Conservation (phyloP, 1,140 invertebrate genomes). For the Copidosoma floridanum region DNA sequence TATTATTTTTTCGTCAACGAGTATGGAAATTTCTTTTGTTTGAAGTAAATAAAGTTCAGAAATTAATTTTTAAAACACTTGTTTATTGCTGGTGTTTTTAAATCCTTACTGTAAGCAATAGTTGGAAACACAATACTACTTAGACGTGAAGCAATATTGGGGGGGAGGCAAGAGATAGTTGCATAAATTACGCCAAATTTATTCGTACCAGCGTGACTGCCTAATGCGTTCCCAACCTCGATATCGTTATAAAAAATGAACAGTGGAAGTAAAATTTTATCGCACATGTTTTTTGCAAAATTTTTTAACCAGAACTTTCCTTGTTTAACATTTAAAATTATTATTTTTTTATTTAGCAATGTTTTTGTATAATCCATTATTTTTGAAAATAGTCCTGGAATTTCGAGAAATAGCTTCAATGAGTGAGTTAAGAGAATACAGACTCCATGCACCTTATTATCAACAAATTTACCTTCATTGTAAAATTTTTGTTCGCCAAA, state of each 20-base stretch:
- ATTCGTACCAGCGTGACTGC: not conserved
- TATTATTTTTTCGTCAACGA: not conserved
- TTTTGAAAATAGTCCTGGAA: not conserved
- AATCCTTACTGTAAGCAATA: not conserved
- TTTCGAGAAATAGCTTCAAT: not conserved
- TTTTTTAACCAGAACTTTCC: not conserved
- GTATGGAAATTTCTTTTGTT: not conserved
- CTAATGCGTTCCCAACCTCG: constrained; percentile 8
- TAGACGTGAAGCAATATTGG: not conserved
- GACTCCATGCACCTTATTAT: not conserved
- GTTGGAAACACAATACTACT: not conserved
- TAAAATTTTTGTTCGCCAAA: too few species aligned
- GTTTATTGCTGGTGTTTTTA: constrained; percentile 3
- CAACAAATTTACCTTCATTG: not conserved
- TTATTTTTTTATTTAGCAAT: not conserved
- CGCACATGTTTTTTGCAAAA: not conserved
- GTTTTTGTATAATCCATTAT: not conserved
- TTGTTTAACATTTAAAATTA: not conserved
- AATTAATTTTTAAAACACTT: not conserved
- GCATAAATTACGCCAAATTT: too few species aligned
- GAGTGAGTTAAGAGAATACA: not conserved
- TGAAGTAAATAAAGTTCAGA: not conserved
- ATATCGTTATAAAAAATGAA: constrained; percentile 6
- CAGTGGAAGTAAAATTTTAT: not conserved
- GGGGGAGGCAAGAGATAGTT: not conserved